Percentiles rank a stretch among this genome's conserved stretches.
Evolutionary conservation across 2,888 invertebrate genomes (phyloP).

Genomic region (Chironomus riparius): DNA sequence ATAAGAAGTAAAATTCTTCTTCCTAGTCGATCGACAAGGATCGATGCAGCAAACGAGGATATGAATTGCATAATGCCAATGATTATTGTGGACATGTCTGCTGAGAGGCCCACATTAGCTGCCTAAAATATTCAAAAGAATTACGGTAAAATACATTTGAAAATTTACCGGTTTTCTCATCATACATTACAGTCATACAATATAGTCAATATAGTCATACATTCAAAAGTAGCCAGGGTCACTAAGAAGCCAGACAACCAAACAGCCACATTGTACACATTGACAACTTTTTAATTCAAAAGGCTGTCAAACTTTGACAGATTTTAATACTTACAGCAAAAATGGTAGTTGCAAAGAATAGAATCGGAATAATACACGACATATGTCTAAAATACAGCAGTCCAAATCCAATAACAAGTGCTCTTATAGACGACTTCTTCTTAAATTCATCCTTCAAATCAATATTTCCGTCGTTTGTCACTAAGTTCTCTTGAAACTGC

Average conservation of each 20-base stretch:
- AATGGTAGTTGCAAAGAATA: slow-evolving; percentile 15
- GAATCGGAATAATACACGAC: slow-evolving; percentile 7
- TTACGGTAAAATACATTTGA: too few relatives aligned
- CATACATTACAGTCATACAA: too few relatives aligned
- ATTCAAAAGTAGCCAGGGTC: too few relatives aligned
- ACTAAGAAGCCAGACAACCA: too few relatives aligned
- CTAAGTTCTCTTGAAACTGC: neutral
- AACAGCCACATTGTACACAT: too few relatives aligned
- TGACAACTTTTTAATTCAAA: too few relatives aligned
- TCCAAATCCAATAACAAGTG: slow-evolving; percentile 55
- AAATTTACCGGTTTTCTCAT: too few relatives aligned
- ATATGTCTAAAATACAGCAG: slow-evolving; percentile 67
- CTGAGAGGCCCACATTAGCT: slow-evolving; percentile 50
- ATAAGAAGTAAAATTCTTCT: slow-evolving; percentile 45
- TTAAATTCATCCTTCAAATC: slow-evolving; percentile 52
- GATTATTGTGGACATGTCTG: slow-evolving; percentile 56
- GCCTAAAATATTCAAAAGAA: slow-evolving; percentile 39
- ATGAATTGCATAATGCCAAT: slow-evolving; percentile 66
- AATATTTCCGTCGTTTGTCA: slow-evolving; percentile 36
- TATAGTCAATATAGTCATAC: too few relatives aligned
- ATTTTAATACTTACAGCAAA: slow-evolving; percentile 28
- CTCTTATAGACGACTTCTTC: slow-evolving; percentile 51
- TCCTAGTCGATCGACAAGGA: slow-evolving; percentile 65
- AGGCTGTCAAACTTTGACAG: neutral
- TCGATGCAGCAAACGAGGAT: slow-evolving; percentile 58